Evolutionary conservation across 2,113 vertebrate species (phyloP), one percentile per base, ranked within the genome.

Genomic region (Protomyctophum bolini): DNA sequence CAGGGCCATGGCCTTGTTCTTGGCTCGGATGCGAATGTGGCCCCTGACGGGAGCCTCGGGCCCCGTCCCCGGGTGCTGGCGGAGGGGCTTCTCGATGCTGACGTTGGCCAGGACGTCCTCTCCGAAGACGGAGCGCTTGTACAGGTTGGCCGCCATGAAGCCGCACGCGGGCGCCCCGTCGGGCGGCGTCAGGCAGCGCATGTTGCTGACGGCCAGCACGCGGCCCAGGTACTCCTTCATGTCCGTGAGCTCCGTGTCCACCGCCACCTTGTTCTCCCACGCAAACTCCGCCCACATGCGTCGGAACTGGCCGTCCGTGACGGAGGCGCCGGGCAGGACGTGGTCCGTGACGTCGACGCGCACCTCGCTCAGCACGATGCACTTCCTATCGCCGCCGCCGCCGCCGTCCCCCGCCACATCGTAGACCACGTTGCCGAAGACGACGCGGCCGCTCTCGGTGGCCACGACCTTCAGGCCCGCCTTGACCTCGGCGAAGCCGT

Each of bases 201-300:
- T 99, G 86, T 99, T 99, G 66, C 97, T 99, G 73, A 96, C 99
- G 71, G 93, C 95, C 70, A 99, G 93, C 90, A 99, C 98, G 81
- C 99, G 98, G 61, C 95, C 95, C 55, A 99, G 94, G 76, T 98
- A 99, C 61, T 99, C 97, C 45, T 97, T 99, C 80, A 99, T 93
- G 75, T 99, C 97, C 57, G 91, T 79, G 72, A 99, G 98, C 82
- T 99, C 99, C 75, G 98, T 99, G 87, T 98, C 99, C 75, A 99
- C 98, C 0, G 98, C 99, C 77, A 99, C 97, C 94, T 99, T 99
- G 90, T 99, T 99, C 90, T 99, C 98, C 98, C 98, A 99, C 80
- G 99, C 98, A 91, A 99, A 99, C 87, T 99, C 98, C 3, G 97
- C 97, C 98, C 98, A 99, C 98, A 99, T 99, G 89, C 99, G 98